phyloP scores from a whole-genome alignment of 2,113 vertebrate species.

The Marmota flaviventris region DNA sequence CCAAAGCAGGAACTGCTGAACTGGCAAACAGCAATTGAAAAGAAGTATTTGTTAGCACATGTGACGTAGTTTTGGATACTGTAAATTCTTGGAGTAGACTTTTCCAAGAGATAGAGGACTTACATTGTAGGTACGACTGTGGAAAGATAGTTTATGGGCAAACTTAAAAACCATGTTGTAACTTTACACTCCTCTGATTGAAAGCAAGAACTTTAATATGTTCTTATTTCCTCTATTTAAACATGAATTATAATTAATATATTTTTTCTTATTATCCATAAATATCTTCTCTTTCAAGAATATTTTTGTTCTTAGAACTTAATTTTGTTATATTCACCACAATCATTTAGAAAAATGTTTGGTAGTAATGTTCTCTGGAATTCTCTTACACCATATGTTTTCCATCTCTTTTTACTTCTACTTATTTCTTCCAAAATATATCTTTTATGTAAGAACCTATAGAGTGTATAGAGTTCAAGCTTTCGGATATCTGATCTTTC shows the following conservation, averaged over 20 bases:
- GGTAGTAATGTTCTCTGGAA: not conserved
- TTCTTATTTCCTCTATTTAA: constrained; percentile 19
- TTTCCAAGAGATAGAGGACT: not conserved
- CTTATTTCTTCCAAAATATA: constrained; percentile 3
- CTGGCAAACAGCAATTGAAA: not conserved
- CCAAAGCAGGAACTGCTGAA: not conserved
- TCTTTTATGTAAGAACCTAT: not conserved
- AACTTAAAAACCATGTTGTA: not conserved
- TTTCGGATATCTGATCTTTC: not conserved
- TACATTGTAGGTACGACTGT: not conserved
- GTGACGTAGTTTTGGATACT: not conserved
- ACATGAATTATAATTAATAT: constrained; percentile 16
- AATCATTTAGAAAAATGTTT: constrained; percentile 9
- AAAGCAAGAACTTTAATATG: constrained; percentile 18
- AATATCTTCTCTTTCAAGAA: constrained; percentile 45
- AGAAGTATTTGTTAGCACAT: not conserved
- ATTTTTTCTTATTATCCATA: constrained; percentile 44
- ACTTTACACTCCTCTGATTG: not conserved
- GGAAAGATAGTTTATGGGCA: not conserved
- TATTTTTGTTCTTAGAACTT: constrained; percentile 14
- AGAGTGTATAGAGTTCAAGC: not conserved
- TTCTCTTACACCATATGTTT: not conserved
- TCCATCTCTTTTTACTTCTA: not conserved
- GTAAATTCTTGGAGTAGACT: not conserved
- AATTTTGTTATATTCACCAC: constrained; percentile 5